Base-by-base conservation (phyloP, 2,113 vertebrate genomes). In the Pavo muticus region DNA sequence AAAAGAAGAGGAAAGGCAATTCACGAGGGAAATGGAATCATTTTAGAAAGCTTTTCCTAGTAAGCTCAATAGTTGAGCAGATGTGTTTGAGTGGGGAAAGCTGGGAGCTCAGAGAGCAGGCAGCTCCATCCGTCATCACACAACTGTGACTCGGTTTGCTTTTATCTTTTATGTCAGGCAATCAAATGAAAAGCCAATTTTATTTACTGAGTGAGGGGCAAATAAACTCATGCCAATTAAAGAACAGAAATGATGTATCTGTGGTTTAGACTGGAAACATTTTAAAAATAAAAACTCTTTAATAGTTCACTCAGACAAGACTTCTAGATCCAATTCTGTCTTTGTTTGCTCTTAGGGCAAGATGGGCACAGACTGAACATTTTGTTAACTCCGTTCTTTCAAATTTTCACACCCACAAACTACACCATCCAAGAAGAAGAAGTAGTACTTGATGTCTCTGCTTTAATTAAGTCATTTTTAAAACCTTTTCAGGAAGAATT, bases 121-220 rank as follows among this genome's bases (percentile, higher is more conserved):
- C 81, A 92, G 93, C 83, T 95, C 93, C 89, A 95, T 61, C 59
- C 67, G 5, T 81, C 88, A 87, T 75, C 57, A 50, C 77, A 64
- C 35, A 65, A 95, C 65, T 47, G 88, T 86, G 79, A 91, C 79
- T 92, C 4, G 7, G 85, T 42, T 74, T 45, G 21, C 82, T 87
- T 96, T 97, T 94, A 97, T 95, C 91, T 97, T 97, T 96, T 92
- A 94, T 91, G 80, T 95, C 92, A 96, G 85, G 88, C 96, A 97
- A 95, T 95, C 91, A 96, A 96, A 97, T 95, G 77, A 94, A 93
- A 87, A 95, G 77, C 75, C 70, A 40, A 95, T 70, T 89, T 83
- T 91, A 94, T 95, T 97, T 97, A 96, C 84, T 74, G 82, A 97
- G 85, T 72, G 80, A 92, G 61, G 65, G 76, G 91, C 75, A 97